These are phyloP conservation scores for Agelaius tricolor DNA, from an alignment of 2,113 vertebrate genomes.

Conservation along the genomic window DNA sequence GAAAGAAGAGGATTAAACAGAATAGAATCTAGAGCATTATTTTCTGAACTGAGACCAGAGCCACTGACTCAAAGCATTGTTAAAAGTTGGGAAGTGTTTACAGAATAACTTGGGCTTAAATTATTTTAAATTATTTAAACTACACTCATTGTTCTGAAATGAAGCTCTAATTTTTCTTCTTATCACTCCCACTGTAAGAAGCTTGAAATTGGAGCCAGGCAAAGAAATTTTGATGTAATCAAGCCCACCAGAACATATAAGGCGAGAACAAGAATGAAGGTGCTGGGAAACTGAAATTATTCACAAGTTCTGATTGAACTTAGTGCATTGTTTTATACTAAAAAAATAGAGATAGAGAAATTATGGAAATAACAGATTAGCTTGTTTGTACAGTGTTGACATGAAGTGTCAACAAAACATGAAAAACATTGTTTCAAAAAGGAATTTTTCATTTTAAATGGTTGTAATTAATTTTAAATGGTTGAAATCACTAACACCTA, in stretches of 20 bases:
- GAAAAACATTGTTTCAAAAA: not conserved
- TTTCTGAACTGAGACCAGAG: not conserved
- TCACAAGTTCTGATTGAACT: not conserved
- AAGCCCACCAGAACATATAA: not conserved
- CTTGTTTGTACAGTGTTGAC: not conserved
- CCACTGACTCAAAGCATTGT: not conserved
- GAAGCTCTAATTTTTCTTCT: not conserved
- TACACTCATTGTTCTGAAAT: not conserved
- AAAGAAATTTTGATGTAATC: not conserved
- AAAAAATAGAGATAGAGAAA: not conserved
- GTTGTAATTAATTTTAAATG: not conserved
- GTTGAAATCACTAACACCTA: not conserved
- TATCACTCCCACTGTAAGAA: not conserved
- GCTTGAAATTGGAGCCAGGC: not conserved
- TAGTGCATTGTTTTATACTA: not conserved
- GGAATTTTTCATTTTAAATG: not conserved
- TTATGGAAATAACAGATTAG: not conserved
- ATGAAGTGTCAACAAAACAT: not conserved
- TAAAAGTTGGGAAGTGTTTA: not conserved
- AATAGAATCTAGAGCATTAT: not conserved
- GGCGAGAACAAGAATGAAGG: not conserved
- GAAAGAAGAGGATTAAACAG: not conserved
- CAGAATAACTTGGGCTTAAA: not conserved
- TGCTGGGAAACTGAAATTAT: not conserved
- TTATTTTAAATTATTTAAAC: not conserved